phyloP scores from a whole-genome alignment of 2,888 invertebrate genomes.

The Nasonovia ribisnigri region DNA sequence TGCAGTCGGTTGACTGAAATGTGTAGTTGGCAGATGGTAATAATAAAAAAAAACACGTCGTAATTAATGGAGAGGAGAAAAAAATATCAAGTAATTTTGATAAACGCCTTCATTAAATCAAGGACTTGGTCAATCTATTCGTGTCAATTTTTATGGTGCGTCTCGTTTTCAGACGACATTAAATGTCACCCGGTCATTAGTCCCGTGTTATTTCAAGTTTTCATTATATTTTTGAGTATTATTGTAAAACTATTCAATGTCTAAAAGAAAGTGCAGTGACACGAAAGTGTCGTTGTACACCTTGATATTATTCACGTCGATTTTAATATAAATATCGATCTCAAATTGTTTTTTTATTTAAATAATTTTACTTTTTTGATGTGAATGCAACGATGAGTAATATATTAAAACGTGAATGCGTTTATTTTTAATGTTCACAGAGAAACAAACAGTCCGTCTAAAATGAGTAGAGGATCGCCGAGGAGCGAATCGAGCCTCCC shows the following conservation, averaged over 20 bases:
- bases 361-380: background rate
- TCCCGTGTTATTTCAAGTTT: constrained; percentile 45
- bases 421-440: constrained; percentile 35
- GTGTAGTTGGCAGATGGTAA: constrained; percentile 60
- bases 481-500: constrained; percentile 63
- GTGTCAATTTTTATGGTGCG: constrained; percentile 52
- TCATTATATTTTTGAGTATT: background rate
- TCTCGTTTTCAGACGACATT: constrained; percentile 34
- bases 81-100: constrained; percentile 51
- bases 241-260: background rate
- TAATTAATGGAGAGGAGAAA: constrained; percentile 52
- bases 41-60: constrained; percentile 49
- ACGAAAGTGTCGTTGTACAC: too few species aligned
- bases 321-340: background rate
- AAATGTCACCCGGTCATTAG: constrained; percentile 42
- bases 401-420: background rate
- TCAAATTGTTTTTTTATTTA: background rate
- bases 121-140: constrained; percentile 56
- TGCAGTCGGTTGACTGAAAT: constrained; percentile 29
- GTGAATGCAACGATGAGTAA: background rate
- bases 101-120: constrained; percentile 62
- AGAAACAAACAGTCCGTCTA: constrained; percentile 56
- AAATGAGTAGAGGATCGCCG: constrained; percentile 52
- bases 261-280: too few species aligned
- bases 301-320: background rate